phyloP scores from a whole-genome alignment of 2,888 invertebrate species.

The Muschampia plurimacula region DNA sequence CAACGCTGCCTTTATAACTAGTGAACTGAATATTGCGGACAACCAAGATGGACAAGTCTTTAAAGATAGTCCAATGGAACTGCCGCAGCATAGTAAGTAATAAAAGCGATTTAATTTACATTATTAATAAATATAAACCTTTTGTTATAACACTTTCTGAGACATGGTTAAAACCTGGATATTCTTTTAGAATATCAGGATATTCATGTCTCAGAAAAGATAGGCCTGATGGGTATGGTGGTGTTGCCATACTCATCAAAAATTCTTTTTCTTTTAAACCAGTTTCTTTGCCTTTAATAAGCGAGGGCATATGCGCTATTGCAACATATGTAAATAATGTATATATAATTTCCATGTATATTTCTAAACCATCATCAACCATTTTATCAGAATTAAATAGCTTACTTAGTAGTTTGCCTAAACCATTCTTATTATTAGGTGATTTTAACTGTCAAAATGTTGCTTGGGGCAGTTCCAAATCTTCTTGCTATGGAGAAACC shows the following conservation, averaged over 20 bases:
- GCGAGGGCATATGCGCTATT: neutral
- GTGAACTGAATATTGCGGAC: neutral
- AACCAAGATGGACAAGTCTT: neutral
- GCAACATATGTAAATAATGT: too few species aligned
- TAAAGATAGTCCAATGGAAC: too few species aligned
- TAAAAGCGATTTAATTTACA: too few species aligned
- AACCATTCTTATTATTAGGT: constrained; percentile 4
- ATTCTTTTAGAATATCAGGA: constrained; percentile 2
- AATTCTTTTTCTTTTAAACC: neutral
- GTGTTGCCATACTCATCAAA: neutral
- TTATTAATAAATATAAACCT: too few species aligned
- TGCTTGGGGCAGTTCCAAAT: too few species aligned
- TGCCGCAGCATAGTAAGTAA: too few species aligned
- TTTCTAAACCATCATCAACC: neutral
- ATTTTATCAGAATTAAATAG: neutral
- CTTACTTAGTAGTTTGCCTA: neutral
- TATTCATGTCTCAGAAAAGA: constrained; percentile 1
- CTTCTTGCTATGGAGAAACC: neutral
- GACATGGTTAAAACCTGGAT: constrained; percentile 29
- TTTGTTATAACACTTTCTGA: constrained; percentile 8
- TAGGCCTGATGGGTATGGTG: constrained; percentile 4
- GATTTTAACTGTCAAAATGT: too few species aligned
- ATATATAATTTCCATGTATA: neutral
- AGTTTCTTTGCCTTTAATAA: neutral
- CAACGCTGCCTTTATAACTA: neutral